A percentile compares a stretch with the other conserved stretches of the same genome.
These are phyloP conservation scores for Baccha elongata DNA, from an alignment of 2,888 invertebrate species.

Conservation along the genomic window DNA sequence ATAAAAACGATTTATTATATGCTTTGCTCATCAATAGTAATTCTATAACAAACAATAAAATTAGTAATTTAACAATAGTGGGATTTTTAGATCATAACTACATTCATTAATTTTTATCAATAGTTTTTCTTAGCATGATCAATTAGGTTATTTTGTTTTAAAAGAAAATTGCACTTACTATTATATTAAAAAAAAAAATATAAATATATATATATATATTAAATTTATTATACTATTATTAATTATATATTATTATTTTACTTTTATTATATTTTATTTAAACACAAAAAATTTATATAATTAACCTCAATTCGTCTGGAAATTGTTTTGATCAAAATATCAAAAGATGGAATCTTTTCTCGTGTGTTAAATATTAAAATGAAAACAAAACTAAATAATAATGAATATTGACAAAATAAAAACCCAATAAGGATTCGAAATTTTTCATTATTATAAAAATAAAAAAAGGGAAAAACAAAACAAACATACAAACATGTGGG, in stretches of 20 bases:
- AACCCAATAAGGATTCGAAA: conserved; percentile 21
- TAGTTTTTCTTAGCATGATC: conserved; percentile 44
- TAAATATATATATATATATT: conserved; percentile 50
- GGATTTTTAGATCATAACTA: conserved; percentile 51
- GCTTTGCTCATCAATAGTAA: conserved; percentile 16
- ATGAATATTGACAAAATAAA: conserved; percentile 30
- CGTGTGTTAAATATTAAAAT: conserved; percentile 48
- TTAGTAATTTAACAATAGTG: conserved; percentile 55
- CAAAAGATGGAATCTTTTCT: conserved; percentile 29
- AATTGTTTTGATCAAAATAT: conserved; percentile 32
- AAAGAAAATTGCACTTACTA: conserved; percentile 62
- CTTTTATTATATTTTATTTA: conserved; percentile 68
- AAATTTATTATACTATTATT: conserved; percentile 68
- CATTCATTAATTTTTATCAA: conserved; percentile 42
- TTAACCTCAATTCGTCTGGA: conserved; percentile 43
- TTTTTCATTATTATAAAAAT: conserved; percentile 48
- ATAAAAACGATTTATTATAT: conserved; percentile 8
- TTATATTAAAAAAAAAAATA: conserved; percentile 32
- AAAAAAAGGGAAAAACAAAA: conserved; percentile 42
- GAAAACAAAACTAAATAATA: conserved; percentile 27
- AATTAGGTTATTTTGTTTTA: conserved; percentile 54
- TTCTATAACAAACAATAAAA: conserved; percentile 28
- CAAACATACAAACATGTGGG: conserved; percentile 57
- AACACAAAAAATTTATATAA: conserved; percentile 56
- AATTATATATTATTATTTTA: conserved; percentile 55